These are phyloP conservation scores for Zingel zingel DNA, from an alignment of 2,113 vertebrate species.

Conservation along the genomic window DNA sequence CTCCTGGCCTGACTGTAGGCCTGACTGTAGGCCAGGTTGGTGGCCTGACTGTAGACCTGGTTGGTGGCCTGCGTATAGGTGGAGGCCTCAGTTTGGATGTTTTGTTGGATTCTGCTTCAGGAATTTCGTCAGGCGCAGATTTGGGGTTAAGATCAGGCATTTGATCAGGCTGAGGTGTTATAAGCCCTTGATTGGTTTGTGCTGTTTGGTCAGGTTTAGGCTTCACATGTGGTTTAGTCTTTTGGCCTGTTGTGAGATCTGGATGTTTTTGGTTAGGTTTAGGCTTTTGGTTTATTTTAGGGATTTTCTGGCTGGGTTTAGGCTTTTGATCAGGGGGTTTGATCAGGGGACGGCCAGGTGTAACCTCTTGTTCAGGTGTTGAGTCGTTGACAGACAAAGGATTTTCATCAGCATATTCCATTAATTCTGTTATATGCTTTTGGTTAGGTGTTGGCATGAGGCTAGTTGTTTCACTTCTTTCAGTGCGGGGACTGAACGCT, in stretches of 20 bases:
- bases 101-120: slow-evolving; percentile 34
- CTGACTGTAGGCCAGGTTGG: slow-evolving; percentile 9
- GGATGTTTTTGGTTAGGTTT: slow-evolving; percentile 35
- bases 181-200: slow-evolving; percentile 25
- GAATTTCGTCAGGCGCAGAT: slow-evolving; percentile 20
- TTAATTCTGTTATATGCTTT: slow-evolving; percentile 4
- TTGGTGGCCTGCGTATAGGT: slow-evolving; percentile 15
- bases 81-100: slow-evolving; percentile 18
- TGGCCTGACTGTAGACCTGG: slow-evolving; percentile 16
- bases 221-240: slow-evolving; percentile 36
- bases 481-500: slow-evolving; percentile 31
- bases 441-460: not conserved
- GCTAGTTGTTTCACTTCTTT: not conserved
- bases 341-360: not conserved
- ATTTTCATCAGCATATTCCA: slow-evolving; percentile 2
- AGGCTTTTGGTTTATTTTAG: slow-evolving; percentile 32
- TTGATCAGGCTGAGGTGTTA: not conserved
- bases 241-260: slow-evolving; percentile 24
- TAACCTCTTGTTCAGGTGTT: slow-evolving; percentile 14
- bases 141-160: slow-evolving; percentile 5
- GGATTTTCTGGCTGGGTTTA: slow-evolving; percentile 22
- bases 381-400: not conserved
- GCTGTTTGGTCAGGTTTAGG: slow-evolving; percentile 27
- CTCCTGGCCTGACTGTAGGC: slow-evolving; percentile 36
- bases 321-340: not conserved